Evolutionary conservation across 1,140 invertebrate genomes (phyloP), one percentile per base, ranked within the genome.

Genomic region (Drosophila elegans): DNA sequence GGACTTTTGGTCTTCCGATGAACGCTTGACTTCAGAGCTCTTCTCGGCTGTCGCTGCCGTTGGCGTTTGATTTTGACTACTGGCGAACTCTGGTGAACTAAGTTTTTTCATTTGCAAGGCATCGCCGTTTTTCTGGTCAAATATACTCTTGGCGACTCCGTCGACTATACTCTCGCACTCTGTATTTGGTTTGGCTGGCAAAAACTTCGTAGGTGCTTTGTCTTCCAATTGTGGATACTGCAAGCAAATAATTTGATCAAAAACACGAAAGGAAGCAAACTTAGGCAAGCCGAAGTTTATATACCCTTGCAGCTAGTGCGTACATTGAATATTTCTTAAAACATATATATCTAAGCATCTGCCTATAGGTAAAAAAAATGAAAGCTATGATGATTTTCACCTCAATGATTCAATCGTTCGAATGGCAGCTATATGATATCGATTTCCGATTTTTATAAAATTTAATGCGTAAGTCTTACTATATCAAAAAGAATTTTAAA

Each of bases 1-100:
- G 6, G 94, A 93, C 32, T 80, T 91, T 51, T 59, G 71, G 4
- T 91, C 80, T 11, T 59, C 63, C 4, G 42, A 36, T 12, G 64
- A 56, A 2, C 76, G 59, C 3, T 61, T 84, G 16, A 9, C 13
- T 44, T 91, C 78, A 13, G 10, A 12, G 16, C 12, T 27, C 13
- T 84, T 75, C 4, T 79, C 81, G 3, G 42, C 9, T 10, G 36
- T 16, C 27, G 39, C 13, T 4, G 10, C 12, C 1, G 10, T n/a
- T 11, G 38, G 7, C 46, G 49, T 69, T 10, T 71, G 71, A 1
- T 42, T 27, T 34, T 36, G 36, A 12, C 44, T 38, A 54, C 68
- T 44, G 12, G 60, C 2, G 12, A 34, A 32, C 9, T 57, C 54
- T 1, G 42, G 25, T 5, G 36, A 12, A 39, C 12, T 46, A 4